Conservation (phyloP, 2,797 vertebrate species). For the Pogonophryne albipinna region DNA sequence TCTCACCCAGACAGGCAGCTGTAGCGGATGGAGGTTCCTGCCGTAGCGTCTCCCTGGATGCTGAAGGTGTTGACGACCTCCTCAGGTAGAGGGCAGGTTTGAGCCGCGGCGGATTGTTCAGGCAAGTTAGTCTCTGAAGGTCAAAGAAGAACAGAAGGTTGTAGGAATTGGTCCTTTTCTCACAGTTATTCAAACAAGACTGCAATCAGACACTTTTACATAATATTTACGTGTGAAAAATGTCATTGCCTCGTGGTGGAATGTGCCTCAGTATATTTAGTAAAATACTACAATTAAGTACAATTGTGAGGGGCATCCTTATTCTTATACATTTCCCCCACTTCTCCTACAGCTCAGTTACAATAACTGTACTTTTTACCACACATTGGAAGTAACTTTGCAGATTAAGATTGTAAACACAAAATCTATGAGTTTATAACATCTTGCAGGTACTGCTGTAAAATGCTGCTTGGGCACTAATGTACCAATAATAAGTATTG, state of each 20-base stretch:
- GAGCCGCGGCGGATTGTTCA: constrained; percentile 32
- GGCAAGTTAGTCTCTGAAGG: constrained; percentile 54
- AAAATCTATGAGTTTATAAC: neutral
- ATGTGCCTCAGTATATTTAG: neutral
- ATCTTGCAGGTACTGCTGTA: neutral
- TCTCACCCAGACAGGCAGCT: constrained; percentile 86
- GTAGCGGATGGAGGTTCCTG: constrained; percentile 81
- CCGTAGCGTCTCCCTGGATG: constrained; percentile 72
- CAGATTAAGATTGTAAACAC: neutral
- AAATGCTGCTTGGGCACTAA: neutral
- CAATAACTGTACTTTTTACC: neutral
- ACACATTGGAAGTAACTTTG: neutral
- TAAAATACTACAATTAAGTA: neutral
- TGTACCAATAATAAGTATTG: neutral
- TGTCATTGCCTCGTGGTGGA: neutral
- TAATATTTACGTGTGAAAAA: neutral
- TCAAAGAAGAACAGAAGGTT: constrained; percentile 11
- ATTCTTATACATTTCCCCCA: neutral
- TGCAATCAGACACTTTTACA: constrained; percentile 2
- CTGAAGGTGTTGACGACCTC: constrained; percentile 76
- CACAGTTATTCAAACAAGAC: too few species aligned
- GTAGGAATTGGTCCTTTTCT: neutral
- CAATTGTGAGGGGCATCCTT: neutral
- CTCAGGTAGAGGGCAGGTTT: constrained; percentile 75
- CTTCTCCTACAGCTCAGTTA: neutral